phyloP scores from a whole-genome alignment of 2,888 invertebrate genomes.

The Morpho deidamia region DNA sequence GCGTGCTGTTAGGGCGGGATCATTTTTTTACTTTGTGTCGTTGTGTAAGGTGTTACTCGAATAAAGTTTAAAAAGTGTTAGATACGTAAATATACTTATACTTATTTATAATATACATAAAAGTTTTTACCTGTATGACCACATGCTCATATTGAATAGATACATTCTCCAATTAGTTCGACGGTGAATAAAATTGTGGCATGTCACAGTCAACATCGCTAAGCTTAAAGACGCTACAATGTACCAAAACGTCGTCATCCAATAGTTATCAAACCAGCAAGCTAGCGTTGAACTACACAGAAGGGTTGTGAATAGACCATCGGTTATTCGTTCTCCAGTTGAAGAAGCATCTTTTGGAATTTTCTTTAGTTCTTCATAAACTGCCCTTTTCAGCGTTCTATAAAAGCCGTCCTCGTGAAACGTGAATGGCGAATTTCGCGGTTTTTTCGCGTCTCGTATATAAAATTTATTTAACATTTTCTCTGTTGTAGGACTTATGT shows the following conservation, averaged over 20 bases:
- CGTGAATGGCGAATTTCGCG: slow-evolving; percentile 85
- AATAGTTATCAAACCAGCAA: slow-evolving; percentile 37
- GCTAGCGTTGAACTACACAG: slow-evolving; percentile 41
- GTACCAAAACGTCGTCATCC: slow-evolving; percentile 44
- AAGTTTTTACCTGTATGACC: slow-evolving; percentile 78
- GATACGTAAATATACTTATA: too few relatives aligned
- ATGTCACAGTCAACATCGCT: slow-evolving; percentile 77
- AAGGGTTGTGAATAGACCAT: slow-evolving; percentile 50
- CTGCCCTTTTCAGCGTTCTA: slow-evolving; percentile 80
- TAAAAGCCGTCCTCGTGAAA: slow-evolving; percentile 88
- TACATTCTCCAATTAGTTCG: slow-evolving; percentile 88
- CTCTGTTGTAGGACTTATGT: slow-evolving; percentile 72
- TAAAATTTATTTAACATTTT: slow-evolving; percentile 81
- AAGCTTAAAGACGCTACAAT: slow-evolving; percentile 76
- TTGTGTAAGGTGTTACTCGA: too few relatives aligned
- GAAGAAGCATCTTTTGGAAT: slow-evolving; percentile 55
- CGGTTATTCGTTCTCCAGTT: slow-evolving; percentile 50
- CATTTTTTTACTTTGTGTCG: too few relatives aligned
- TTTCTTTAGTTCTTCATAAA: slow-evolving; percentile 72
- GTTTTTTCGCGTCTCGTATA: slow-evolving; percentile 79
- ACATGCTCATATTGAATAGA: slow-evolving; percentile 83
- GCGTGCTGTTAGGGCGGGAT: too few relatives aligned
- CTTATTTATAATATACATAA: too few relatives aligned
- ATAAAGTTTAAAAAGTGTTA: too few relatives aligned
- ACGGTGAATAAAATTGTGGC: slow-evolving; percentile 89